phyloP scores from a whole-genome alignment of 1,140 invertebrate genomes.

The Trigoniulus corallinus region DNA sequence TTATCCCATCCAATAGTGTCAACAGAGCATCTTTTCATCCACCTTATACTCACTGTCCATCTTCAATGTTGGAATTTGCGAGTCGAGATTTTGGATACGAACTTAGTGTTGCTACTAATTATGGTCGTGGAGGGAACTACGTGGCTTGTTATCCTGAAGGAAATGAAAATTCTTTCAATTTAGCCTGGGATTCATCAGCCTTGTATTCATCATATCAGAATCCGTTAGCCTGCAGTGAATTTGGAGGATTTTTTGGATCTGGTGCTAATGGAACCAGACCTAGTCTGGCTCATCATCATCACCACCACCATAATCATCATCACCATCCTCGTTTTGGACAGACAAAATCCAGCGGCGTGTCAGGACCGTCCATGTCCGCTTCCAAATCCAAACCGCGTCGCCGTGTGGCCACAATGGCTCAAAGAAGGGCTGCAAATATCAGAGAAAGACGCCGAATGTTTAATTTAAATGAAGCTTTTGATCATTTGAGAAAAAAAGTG shows the following conservation, averaged over 20 bases:
- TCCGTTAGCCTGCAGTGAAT: not conserved
- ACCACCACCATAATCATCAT: not conserved
- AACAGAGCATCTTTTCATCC: too few relatives aligned
- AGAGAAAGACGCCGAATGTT: slow-evolving; percentile 89
- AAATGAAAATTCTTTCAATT: slow-evolving; percentile 8
- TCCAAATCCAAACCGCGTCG: slow-evolving; percentile 67
- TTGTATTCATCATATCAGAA: slow-evolving; percentile 2
- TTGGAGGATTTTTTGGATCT: slow-evolving; percentile 2
- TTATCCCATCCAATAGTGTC: too few relatives aligned
- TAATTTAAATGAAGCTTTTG: slow-evolving; percentile 94
- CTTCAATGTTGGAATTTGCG: slow-evolving; percentile 8
- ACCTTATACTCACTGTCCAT: too few relatives aligned
- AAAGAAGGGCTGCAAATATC: slow-evolving; percentile 82
- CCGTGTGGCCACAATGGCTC: slow-evolving; percentile 73
- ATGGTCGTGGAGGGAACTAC: slow-evolving; percentile 2
- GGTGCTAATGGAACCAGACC: not conserved
- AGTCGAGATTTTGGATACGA: slow-evolving; percentile 10
- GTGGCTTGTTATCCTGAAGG: slow-evolving; percentile 7
- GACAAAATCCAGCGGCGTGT: too few relatives aligned
- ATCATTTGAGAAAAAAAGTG: slow-evolving; percentile 69
- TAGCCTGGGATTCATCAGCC: slow-evolving; percentile 5
- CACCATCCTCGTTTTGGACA: not conserved
- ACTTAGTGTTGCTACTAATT: slow-evolving; percentile 5
- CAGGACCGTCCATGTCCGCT: too few relatives aligned
- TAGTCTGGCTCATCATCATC: not conserved